These are phyloP conservation scores for Mionectes macconnelli DNA, from an alignment of 2,113 vertebrate genomes.

Conservation along the genomic window DNA sequence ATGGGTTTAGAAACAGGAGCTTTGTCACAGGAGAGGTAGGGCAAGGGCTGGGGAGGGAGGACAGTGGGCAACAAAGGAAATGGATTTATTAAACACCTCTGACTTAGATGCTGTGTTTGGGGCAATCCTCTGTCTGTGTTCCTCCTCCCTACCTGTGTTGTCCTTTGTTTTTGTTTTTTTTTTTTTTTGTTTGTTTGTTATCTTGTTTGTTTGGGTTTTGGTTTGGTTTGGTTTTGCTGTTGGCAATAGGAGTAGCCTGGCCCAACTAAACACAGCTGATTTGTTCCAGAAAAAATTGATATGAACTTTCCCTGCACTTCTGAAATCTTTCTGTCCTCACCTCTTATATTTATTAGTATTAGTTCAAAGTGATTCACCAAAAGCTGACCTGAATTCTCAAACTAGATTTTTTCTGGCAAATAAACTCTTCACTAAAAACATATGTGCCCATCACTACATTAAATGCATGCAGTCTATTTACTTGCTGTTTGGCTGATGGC, in stretches of 20 bases:
- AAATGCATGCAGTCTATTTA: slow-evolving; percentile 8
- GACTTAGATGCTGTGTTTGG: neutral
- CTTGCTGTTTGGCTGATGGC: slow-evolving; percentile 27
- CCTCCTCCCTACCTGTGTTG: neutral
- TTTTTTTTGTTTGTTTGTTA: neutral
- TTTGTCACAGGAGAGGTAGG: neutral
- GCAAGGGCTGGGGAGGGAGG: fast-evolving
- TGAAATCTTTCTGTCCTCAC: slow-evolving; percentile 45
- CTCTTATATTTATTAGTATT: slow-evolving; percentile 43
- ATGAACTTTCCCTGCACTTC: neutral
- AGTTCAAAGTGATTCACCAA: slow-evolving; percentile 20
- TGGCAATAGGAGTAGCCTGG: neutral
- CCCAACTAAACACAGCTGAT: neutral
- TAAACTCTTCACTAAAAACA: slow-evolving; percentile 60
- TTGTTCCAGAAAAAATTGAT: slow-evolving; percentile 10
- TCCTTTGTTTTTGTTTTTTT: neutral
- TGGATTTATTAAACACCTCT: neutral
- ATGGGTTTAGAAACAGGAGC: neutral
- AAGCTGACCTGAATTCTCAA: slow-evolving; percentile 41
- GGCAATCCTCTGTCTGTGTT: neutral
- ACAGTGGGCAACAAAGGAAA: neutral
- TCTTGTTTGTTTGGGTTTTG: neutral
- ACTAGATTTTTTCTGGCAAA: slow-evolving; percentile 37
- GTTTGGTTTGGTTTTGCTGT: neutral
- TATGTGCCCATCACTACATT: slow-evolving; percentile 4